Evolutionary conservation across 2,113 vertebrate species (phyloP), one percentile per base, ranked within the genome.

Genomic region (Gymnobelideus leadbeateri): DNA sequence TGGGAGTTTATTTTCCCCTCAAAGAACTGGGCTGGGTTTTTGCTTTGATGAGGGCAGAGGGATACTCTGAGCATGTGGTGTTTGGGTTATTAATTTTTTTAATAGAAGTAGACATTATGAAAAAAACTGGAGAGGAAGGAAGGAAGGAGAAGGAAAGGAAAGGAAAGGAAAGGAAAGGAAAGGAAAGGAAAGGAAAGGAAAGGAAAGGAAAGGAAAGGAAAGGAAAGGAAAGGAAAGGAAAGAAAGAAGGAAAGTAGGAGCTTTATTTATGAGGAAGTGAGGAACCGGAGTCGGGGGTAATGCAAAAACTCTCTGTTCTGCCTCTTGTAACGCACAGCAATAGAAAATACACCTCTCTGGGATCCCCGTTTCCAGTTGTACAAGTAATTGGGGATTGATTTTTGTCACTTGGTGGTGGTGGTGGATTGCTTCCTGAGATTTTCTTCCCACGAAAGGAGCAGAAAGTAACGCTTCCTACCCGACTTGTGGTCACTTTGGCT

Each of bases 11-110:
- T 94, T 84, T 68, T 47, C 12, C 6, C 37, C 91, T 24, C 25
- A 8, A 46, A 93, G 61, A 93, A 89, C 28, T 55, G 77, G 91
- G 54, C 37, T 77, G 93, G 77, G 57, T 95, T 95, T 97, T 93
- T 84, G 95, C 43, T 92, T 94, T 90, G 90, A 51, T 50, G 68
- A 77, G 68, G 19, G 37, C 68, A 77, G 14, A 77, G 37, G 68
- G 43, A 14, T 31, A 68, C 16, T n/a, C 68, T 43, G n/a, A 47
- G 5, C 93, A 96, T 91, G 93, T 94, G 96, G 93, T 54, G 25
- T 93, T 84, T 92, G 91, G 61, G 49, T 46, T 51, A 25, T 94
- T 84, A 57, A 16, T 55, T 55, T 55, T 55, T 93, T 94, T 94
- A 31, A n/a, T 24, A 93, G 94, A 92, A 89, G 46, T 43, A 55